These are phyloP conservation scores for Branchinecta lindahli DNA, from an alignment of 1,140 invertebrate genomes.

Conservation along the genomic window DNA sequence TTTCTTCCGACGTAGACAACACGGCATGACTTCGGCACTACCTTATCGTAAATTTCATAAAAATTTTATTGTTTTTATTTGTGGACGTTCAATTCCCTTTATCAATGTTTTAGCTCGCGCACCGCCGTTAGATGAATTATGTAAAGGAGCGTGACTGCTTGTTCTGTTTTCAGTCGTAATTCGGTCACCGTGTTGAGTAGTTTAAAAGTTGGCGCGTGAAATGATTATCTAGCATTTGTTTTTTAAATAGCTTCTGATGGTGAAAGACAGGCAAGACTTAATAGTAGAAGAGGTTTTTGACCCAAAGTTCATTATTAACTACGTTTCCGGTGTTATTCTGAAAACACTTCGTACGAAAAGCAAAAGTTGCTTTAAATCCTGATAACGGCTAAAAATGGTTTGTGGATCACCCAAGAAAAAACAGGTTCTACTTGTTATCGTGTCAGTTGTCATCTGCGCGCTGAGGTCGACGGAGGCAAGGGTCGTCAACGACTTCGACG, in stretches of 20 bases:
- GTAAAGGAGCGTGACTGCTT: too few species aligned
- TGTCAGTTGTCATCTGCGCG: neutral
- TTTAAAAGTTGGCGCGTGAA: too few species aligned
- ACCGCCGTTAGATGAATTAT: too few species aligned
- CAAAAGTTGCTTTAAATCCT: slow-evolving; percentile 4
- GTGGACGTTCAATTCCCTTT: too few species aligned
- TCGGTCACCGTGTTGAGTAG: too few species aligned
- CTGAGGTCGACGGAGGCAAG: neutral
- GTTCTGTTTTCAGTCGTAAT: too few species aligned
- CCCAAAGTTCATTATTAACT: slow-evolving; percentile 4
- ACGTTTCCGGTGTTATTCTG: neutral
- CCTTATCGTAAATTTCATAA: too few species aligned
- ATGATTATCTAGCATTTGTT: too few species aligned
- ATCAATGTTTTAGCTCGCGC: too few species aligned
- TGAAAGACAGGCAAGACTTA: slow-evolving; percentile 8
- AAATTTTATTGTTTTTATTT: too few species aligned
- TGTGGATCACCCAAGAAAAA: neutral
- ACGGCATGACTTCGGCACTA: too few species aligned
- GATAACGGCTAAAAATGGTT: neutral
- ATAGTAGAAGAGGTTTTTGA: neutral
- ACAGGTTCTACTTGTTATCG: neutral
- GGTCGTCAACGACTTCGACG: neutral
- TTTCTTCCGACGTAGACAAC: too few species aligned
- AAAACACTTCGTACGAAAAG: neutral
- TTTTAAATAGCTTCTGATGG: neutral